phyloP scores from a whole-genome alignment of 2,797 vertebrate species.

The Rhadinocentrus ornatus region DNA sequence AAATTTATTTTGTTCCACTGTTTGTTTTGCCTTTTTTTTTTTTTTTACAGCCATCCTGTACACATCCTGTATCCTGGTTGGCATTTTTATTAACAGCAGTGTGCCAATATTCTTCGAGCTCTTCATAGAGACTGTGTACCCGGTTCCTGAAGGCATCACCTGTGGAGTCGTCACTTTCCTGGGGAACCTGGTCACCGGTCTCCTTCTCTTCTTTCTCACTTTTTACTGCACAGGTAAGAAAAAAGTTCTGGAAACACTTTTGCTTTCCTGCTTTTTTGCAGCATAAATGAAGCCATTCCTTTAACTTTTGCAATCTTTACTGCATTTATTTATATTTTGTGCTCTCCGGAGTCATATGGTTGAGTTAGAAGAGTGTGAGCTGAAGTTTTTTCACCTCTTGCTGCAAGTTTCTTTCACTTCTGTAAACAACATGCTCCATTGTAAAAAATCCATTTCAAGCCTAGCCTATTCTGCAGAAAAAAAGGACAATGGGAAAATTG shows the following conservation, averaged over 20 bases:
- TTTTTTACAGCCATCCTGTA: constrained; percentile 92
- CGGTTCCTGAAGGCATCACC: constrained; percentile 98
- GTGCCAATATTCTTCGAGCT: constrained; percentile 98
- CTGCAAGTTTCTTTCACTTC: constrained; percentile 17
- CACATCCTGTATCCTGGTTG: constrained; percentile 95
- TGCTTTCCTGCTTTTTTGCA: not conserved
- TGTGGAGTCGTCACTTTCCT: constrained; percentile 97
- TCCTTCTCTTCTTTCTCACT: constrained; percentile 94
- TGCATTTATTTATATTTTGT: not conserved
- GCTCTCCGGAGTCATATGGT: not conserved
- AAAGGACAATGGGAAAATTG: constrained; percentile 29
- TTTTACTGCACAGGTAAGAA: constrained; percentile 94
- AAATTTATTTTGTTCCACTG: not conserved
- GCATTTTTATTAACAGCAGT: constrained; percentile 96
- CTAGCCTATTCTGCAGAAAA: constrained; percentile 31
- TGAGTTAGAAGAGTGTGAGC: not conserved
- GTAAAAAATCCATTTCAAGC: constrained; percentile 47
- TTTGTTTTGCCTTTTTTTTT: constrained; percentile 4
- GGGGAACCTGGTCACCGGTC: constrained; percentile 93
- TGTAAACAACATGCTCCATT: constrained; percentile 28
- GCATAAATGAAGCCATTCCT: not conserved
- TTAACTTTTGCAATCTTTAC: not conserved
- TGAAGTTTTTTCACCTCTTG: not conserved
- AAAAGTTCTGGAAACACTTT: not conserved
- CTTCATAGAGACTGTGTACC: constrained; percentile 97